Conservation (phyloP, 2,888 invertebrate genomes). For the Amblyjoppa proteus region DNA sequence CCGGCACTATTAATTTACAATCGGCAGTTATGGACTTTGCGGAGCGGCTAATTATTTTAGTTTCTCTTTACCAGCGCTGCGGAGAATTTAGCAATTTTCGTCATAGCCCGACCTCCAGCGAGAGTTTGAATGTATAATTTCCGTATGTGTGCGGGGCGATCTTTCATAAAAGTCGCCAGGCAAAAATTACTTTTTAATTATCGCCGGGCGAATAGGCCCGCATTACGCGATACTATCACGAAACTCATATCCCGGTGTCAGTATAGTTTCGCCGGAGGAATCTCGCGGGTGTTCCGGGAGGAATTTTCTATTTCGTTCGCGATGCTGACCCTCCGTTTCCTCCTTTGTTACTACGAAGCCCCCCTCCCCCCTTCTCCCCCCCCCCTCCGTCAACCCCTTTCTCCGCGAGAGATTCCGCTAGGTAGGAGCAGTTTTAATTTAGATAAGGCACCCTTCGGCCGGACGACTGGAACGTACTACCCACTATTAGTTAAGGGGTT, state of each 20-base stretch:
- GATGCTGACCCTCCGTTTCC: slow-evolving; percentile 71
- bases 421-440: slow-evolving; percentile 77
- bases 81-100: slow-evolving; percentile 67
- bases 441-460: slow-evolving; percentile 77
- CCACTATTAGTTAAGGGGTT: slow-evolving; percentile 55
- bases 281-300: slow-evolving; percentile 73
- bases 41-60: not conserved
- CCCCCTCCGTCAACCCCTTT: slow-evolving; percentile 4
- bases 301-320: slow-evolving; percentile 79
- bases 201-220: slow-evolving; percentile 79
- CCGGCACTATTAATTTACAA: not conserved
- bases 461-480: slow-evolving; percentile 64
- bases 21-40: not conserved
- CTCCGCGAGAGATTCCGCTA: slow-evolving; percentile 52
- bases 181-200: slow-evolving; percentile 81
- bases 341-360: slow-evolving; percentile 47
- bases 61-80: slow-evolving; percentile 11
- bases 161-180: slow-evolving; percentile 76
- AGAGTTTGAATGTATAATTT: slow-evolving; percentile 40
- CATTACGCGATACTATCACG: slow-evolving; percentile 78
- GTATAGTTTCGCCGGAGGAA: slow-evolving; percentile 58
- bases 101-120: slow-evolving; percentile 49
- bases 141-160: slow-evolving; percentile 55
- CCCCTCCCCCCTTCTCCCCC: not conserved
- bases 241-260: slow-evolving; percentile 65